Evolutionary conservation across 64 coral and sea anemone species (phyloP), one percentile per base, ranked within the genome.

Genomic region (Montipora efflorescens): DNA sequence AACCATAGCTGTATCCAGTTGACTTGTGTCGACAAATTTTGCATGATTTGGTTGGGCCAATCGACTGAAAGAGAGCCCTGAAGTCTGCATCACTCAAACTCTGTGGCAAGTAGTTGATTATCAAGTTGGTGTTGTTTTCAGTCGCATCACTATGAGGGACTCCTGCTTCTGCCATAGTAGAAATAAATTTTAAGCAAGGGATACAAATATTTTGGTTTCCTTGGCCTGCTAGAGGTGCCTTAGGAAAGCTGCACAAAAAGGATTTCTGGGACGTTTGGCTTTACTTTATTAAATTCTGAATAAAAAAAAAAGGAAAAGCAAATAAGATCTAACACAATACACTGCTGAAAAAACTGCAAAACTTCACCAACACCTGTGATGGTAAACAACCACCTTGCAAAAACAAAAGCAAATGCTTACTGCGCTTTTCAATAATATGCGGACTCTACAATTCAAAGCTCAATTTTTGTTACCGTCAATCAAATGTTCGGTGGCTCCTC

Each of bases 21-120:
- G 82, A 73, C 58, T 76, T 91, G 90, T 97, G 79, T n/a, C 96
- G 83, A 50, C 92, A 94, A 48, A 97, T 89, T 77, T 97, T 97
- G 67, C 89, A 95, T 81, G 76, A 95, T 48, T 95, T 97, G 36
- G 94, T 90, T 28, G 96, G 93, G 47, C 83, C 96, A 45, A 97
- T 62, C 13, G 47, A 59, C 36, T 87, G 48, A 79, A 97, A 97
- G 23, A 97, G 83, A 28, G 48, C 82, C 61, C 88, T 94, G 73
- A 97, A 97, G 44, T 94, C 88, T 48, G 64, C 44, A 43, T 97
- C 96, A 71, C 84, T 95, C 89, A 92, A 95, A 8, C 46, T 83
- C 74, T 97, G 96, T 21, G 96, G 96, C 8, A 97, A 68, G 48
- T 97, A 97, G 79, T 97, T 97, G 57, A 97, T 75, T 1, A 97